Evolutionary conservation across 2,113 vertebrate species (phyloP).

Genomic region (Oncorhynchus tshawytscha): DNA sequence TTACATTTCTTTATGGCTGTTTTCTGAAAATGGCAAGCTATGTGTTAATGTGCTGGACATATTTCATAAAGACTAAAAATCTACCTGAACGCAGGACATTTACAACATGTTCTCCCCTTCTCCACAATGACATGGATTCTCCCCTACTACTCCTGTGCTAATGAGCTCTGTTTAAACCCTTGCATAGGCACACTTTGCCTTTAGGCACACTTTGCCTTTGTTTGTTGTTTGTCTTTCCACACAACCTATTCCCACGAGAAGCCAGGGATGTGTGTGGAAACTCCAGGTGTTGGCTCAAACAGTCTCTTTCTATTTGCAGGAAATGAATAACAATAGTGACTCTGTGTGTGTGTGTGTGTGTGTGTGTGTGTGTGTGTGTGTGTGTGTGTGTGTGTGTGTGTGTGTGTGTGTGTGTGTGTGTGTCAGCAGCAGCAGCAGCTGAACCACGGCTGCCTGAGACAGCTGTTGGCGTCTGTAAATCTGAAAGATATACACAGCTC

Average conservation of each 20-base stretch:
- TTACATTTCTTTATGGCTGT: background rate
- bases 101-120: background rate
- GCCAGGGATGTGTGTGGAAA: slow-evolving; percentile 13
- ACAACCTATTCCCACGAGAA: background rate
- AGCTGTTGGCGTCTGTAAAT: background rate
- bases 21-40: background rate
- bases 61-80: background rate
- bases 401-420: no score
- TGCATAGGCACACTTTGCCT: background rate
- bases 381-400: no score
- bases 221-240: slow-evolving; percentile 12
- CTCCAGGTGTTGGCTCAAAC: slow-evolving; percentile 26
- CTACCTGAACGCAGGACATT: background rate
- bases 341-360: background rate
- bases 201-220: background rate
- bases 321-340: slow-evolving; percentile 20
- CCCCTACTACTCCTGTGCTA: background rate
- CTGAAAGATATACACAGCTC: background rate
- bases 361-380: no score
- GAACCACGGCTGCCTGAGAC: background rate
- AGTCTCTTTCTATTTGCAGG: slow-evolving; percentile 18
- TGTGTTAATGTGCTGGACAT: background rate
- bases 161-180: background rate
- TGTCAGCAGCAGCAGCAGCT: background rate
- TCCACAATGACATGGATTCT: background rate